phyloP scores from a whole-genome alignment of 2,113 vertebrate genomes.

The Chunga burmeisteri region DNA sequence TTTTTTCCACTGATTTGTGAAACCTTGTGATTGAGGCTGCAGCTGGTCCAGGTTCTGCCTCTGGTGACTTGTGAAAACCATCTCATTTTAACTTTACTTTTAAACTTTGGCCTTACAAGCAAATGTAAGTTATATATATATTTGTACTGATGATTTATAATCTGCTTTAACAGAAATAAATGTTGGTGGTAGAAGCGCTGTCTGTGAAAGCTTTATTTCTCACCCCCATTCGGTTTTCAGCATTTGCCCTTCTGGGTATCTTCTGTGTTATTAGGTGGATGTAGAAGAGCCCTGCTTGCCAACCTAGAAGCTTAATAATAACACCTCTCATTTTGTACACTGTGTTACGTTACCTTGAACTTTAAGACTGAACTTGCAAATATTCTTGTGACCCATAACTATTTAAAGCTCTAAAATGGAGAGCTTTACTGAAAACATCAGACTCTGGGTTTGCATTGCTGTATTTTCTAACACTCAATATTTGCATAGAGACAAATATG shows the following conservation, averaged over 20 bases:
- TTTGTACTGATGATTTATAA: constrained; percentile 89
- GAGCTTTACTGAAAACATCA: not conserved
- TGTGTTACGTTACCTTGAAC: not conserved
- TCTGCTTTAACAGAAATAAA: constrained; percentile 89
- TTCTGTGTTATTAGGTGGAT: not conserved
- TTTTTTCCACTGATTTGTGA: constrained; percentile 33
- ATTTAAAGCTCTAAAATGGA: not conserved
- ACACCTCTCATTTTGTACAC: not conserved
- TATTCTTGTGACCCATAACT: not conserved
- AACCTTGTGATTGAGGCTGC: constrained; percentile 61
- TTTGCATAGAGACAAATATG: not conserved
- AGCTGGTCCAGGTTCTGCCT: constrained; percentile 67
- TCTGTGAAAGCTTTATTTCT: constrained; percentile 14
- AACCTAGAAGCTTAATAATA: not conserved
- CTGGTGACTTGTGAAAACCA: constrained; percentile 70
- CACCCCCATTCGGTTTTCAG: not conserved
- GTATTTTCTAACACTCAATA: not conserved
- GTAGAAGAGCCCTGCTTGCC: not conserved
- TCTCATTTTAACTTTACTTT: constrained; percentile 77
- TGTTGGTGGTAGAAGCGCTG: constrained; percentile 79
- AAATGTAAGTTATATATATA: constrained; percentile 87
- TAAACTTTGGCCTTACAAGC: constrained; percentile 84
- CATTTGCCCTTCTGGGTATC: not conserved
- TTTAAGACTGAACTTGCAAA: not conserved
- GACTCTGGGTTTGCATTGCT: not conserved